Evolutionary conservation across 2,113 vertebrate species (phyloP).

Genomic region (Athene noctua): DNA sequence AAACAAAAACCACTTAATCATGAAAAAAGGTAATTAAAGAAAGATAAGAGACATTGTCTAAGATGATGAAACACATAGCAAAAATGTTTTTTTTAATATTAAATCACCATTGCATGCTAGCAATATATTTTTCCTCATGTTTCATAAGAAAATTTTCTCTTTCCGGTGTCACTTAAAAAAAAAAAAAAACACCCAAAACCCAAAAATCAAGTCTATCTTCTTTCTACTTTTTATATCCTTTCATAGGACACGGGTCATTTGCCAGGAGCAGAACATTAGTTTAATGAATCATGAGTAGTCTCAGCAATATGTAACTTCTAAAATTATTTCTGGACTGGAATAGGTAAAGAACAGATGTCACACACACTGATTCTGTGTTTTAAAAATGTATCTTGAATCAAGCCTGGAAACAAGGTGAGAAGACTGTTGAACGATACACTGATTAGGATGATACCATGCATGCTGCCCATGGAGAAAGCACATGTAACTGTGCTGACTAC

Average conservation of each 20-base stretch:
- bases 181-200: background rate
- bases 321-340: background rate
- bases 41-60: background rate
- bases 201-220: background rate
- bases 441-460: slow-evolving; percentile 7
- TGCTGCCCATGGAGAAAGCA: background rate
- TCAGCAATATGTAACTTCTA: slow-evolving; percentile 34
- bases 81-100: background rate
- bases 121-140: background rate
- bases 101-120: background rate
- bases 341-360: slow-evolving; percentile 8
- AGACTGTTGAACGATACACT: background rate
- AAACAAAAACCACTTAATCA: background rate
- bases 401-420: slow-evolving; percentile 5
- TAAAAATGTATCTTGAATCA: slow-evolving; percentile 28
- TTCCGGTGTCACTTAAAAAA: background rate
- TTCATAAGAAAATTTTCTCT: background rate
- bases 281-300: slow-evolving; percentile 5
- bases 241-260: background rate
- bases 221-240: background rate
- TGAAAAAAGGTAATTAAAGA: background rate
- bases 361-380: slow-evolving; percentile 3
- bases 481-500: slow-evolving; percentile 49
- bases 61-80: background rate
- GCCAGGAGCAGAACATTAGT: background rate